Percentiles rank a stretch among this genome's conserved stretches.
Conservation (phyloP, 1,140 invertebrate species). For the Drosophila bocki region DNA sequence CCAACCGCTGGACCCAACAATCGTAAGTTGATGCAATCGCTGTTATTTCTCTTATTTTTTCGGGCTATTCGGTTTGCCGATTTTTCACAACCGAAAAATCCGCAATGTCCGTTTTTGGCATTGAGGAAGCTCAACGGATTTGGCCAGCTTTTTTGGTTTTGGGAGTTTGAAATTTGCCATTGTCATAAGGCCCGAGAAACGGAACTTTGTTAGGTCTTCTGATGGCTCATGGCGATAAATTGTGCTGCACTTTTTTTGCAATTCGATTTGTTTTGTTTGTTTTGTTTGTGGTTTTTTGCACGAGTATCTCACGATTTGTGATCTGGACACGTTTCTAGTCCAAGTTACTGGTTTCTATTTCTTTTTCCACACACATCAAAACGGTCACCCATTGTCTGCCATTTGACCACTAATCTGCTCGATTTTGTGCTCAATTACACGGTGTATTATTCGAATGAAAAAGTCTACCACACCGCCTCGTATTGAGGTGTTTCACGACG, state of each 20-base stretch:
- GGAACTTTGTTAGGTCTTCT: constrained; percentile 57
- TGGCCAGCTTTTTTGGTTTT: constrained; percentile 30
- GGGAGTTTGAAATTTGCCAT: constrained; percentile 37
- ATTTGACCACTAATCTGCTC: constrained; percentile 62
- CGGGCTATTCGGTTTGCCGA: constrained; percentile 25
- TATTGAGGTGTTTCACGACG: constrained; percentile 57
- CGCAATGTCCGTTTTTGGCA: constrained; percentile 51
- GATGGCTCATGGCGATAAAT: constrained; percentile 55
- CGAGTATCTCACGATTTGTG: constrained; percentile 64
- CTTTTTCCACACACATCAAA: constrained; percentile 61
- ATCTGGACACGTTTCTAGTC: constrained; percentile 62
- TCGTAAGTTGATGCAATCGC: constrained; percentile 58
- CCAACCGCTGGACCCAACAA: constrained; percentile 28
- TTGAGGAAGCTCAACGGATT: constrained; percentile 63
- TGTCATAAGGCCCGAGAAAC: constrained; percentile 62
- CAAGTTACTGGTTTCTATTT: constrained; percentile 74
- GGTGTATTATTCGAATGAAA: constrained; percentile 25
- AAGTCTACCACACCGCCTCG: constrained; percentile 19
- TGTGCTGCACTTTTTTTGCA: constrained; percentile 25
- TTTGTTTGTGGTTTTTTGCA: constrained; percentile 25
- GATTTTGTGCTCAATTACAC: constrained; percentile 59
- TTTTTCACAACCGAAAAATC: constrained; percentile 38
- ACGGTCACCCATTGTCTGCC: constrained; percentile 60
- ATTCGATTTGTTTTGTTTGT: constrained; percentile 39
- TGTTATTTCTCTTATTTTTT: constrained; percentile 38